These are phyloP conservation scores for Tenthredo distinguenda DNA, from an alignment of 2,888 invertebrate species.

Conservation along the genomic window DNA sequence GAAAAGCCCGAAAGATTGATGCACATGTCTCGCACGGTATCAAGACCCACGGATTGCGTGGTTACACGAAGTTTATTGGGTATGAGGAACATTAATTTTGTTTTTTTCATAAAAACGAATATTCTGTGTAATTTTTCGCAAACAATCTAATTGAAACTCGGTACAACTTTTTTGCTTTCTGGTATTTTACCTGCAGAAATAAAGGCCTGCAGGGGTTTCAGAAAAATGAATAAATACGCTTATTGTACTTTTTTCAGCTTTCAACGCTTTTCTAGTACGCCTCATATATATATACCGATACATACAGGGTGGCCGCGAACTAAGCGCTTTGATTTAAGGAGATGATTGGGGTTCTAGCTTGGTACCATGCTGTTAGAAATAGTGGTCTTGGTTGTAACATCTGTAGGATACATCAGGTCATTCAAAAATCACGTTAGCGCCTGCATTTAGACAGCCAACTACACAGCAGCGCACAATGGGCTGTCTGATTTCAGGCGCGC, in stretches of 20 bases:
- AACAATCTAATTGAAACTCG: background rate
- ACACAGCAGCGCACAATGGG: no score
- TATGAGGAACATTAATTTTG: background rate
- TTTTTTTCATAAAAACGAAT: background rate
- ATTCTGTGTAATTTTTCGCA: background rate
- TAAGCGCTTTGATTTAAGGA: no score
- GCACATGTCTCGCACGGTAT: background rate
- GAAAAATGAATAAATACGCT: background rate
- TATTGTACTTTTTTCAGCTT: background rate
- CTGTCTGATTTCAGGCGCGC: no score
- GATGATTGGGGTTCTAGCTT: no score
- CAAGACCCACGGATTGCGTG: background rate
- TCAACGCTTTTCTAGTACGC: background rate
- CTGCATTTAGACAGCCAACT: no score
- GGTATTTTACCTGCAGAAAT: background rate
- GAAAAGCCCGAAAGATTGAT: background rate
- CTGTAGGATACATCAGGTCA: no score
- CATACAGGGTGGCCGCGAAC: no score
- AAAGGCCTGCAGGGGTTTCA: background rate
- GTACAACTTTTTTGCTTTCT: background rate
- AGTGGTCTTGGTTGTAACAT: no score
- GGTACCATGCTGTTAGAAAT: no score
- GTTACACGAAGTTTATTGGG: background rate
- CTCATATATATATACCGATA: background rate
- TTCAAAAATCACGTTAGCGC: no score